Conservation (phyloP, 2,113 vertebrate species). For the Callospermophilus lateralis region DNA sequence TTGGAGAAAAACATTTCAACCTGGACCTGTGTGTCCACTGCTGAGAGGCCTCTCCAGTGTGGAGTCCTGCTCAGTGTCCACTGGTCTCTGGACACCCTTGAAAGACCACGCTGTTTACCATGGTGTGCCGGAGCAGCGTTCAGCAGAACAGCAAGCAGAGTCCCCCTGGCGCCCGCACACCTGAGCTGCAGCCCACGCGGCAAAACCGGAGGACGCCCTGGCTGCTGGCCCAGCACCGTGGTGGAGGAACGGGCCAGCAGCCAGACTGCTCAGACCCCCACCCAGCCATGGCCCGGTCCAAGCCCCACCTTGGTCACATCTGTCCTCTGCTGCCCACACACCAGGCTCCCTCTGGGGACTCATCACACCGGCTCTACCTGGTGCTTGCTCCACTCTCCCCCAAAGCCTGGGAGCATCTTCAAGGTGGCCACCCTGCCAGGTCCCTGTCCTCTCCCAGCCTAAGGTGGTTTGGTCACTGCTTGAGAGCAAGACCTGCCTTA, state of each 20-base stretch:
- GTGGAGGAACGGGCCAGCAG: too few relatives aligned
- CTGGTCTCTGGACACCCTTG: not conserved
- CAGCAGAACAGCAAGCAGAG: not conserved
- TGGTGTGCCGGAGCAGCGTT: not conserved
- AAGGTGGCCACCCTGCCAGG: not conserved
- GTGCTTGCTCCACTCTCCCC: not conserved
- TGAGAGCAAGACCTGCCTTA: not conserved
- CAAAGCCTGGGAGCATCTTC: not conserved
- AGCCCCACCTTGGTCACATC: not conserved
- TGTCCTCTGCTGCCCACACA: not conserved
- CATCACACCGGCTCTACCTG: not conserved
- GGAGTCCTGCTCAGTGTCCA: not conserved
- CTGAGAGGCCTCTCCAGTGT: not conserved
- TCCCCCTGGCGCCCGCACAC: not conserved
- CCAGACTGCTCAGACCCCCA: not conserved
- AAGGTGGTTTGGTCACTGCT: not conserved
- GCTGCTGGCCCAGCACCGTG: too few relatives aligned
- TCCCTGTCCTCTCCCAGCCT: not conserved
- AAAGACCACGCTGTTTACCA: rapidly evolving
- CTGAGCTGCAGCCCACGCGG: not conserved
- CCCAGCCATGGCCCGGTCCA: not conserved
- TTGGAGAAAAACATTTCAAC: not conserved
- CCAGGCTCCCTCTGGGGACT: not conserved
- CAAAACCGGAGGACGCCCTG: not conserved
- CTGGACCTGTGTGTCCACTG: not conserved